Base-by-base conservation (phyloP, 2,888 invertebrate genomes). In the Drosophila paracracens region DNA sequence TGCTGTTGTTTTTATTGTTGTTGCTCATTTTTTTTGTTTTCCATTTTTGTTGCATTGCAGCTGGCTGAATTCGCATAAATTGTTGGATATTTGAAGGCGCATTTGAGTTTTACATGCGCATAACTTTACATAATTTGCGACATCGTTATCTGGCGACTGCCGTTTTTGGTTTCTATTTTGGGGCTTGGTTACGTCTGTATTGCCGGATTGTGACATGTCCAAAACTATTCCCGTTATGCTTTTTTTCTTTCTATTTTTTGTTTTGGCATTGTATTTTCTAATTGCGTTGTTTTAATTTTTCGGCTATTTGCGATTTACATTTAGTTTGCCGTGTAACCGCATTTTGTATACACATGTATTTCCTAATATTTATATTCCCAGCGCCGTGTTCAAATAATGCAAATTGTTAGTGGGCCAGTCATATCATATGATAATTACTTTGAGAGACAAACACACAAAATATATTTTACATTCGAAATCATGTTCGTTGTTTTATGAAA, bases 71-170 rank as follows among this genome's bases (percentile, higher is more conserved):
- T 83, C 88, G 81, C 88, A 85, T 84, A 84, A 88, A 84, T 85
- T 88, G 88, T 79, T 86, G 86, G 79, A 83, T 87, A 83, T 83
- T 79, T 79, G 63, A 83, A 78, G 82, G 74, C 82, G 68, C 79
- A 76, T 71, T 79, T 60, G 59, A 71, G 72, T 72, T 79, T 74
- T 76, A 74, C 72, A 79, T 76, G 77, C 74, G 82, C 88, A 88
- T 85, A 88, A 85, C 83, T 85, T 88, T 88, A 81, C 84, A 85
- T 85, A 85, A 85, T 88, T 88, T 88, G 77, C 51, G 74, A 69
- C 68, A 54, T 66, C 68, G 76, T 81, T 79, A 88, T 79, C 82
- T 65, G 64, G 38, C 40, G 29, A 38, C 43, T 69, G 65, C 64
- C 69, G 68, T 72, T 79, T 71, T 38, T 40, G 64, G 50, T 65